Base-by-base conservation (phyloP, 2,888 invertebrate species). In the Yponomeuta malinellus region DNA sequence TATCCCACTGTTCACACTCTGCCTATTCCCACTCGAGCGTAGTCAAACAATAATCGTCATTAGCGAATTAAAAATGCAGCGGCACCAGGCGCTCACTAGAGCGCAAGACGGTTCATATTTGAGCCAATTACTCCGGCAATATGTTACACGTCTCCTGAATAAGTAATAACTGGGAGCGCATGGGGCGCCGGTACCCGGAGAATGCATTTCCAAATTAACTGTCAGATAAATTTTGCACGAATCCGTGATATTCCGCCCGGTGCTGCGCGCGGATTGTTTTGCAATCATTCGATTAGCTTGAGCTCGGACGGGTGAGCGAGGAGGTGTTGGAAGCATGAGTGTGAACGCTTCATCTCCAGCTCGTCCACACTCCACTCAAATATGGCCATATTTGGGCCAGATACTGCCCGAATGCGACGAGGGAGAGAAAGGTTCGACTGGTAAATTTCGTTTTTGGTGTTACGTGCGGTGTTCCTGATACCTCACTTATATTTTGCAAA, bases 181-280 rank as follows among this genome's bases (percentile, higher is more conserved):
- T 74, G 74, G 72, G 73, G 74, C 76, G 78, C 77, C 73, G 77
- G 75, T 74, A 52, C 71, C 71, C 76, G 76, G 81, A 81, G 81
- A 84, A 79, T 88, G 90, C 90, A 90, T 86, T 88, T 82, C 87
- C 87, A 85, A 88, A 90, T 90, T 87, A 90, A 88, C 90, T 90
- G 90, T 90, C 91, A 87, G 79, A 86, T 87, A 87, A 84, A 89
- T 90, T 85, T 84, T 84, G 84, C 81, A 84, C 82, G 82, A 82
- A 78, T 76, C 75, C 79, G 79, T 81, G 83, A 85, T 83, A 83
- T 80, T 81, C 52, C 15, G 12, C 15, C 52, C 43, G 43, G 52
- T 15, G 52, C 52, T 15, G 52, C 52, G 12, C 81, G 80, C 81
- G 84, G 88, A 91, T 90, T 90, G 90, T 83, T 84, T 86, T 83